A percentile compares a stretch with the other conserved stretches of the same genome.
Conservation (phyloP, 35 echinoderm and acorn worm species). For the Diadema setosum region DNA sequence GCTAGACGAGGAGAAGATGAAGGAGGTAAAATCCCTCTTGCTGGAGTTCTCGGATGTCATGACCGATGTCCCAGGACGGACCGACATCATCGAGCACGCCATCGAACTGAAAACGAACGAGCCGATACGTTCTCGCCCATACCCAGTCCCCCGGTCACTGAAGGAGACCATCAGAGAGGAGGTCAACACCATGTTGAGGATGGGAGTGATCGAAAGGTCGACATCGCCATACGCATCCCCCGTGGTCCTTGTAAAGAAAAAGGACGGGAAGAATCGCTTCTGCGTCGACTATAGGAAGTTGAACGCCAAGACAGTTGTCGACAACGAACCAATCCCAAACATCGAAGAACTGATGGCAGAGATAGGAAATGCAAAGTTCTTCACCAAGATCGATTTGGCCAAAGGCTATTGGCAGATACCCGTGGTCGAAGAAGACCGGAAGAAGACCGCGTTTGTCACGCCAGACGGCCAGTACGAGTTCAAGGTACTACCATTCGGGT, state of each 20-base stretch:
- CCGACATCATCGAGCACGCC: no score
- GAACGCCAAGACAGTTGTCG: slow-evolving; percentile 44
- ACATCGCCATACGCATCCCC: slow-evolving; percentile 33
- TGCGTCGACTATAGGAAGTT: slow-evolving; percentile 41
- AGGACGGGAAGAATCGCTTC: not conserved
- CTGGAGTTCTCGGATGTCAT: no score
- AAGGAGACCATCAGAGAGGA: slow-evolving; percentile 30
- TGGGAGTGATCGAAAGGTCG: slow-evolving; percentile 46
- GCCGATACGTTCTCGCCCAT: slow-evolving; percentile 16
- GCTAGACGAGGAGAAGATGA: no score
- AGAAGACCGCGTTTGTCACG: slow-evolving; percentile 51
- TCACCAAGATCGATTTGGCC: no score
- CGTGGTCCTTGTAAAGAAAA: slow-evolving; percentile 36
- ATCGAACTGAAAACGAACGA: no score
- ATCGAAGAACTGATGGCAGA: slow-evolving; percentile 36
- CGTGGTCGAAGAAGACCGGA: slow-evolving; percentile 1
- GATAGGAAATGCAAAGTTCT: slow-evolving; percentile 11
- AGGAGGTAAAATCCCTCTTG: no score
- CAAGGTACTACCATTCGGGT: slow-evolving; percentile 20
- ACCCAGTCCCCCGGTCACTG: slow-evolving; percentile 37
- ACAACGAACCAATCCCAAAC: slow-evolving; percentile 61
- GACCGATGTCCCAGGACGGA: no score
- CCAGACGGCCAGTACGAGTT: not conserved
- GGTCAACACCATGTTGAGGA: slow-evolving; percentile 10
- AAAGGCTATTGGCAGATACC: slow-evolving; percentile 82